Percentiles rank a stretch among this genome's conserved stretches.
Evolutionary conservation across 2,888 invertebrate species (phyloP).

Genomic region (Neoscelio sp.): DNA sequence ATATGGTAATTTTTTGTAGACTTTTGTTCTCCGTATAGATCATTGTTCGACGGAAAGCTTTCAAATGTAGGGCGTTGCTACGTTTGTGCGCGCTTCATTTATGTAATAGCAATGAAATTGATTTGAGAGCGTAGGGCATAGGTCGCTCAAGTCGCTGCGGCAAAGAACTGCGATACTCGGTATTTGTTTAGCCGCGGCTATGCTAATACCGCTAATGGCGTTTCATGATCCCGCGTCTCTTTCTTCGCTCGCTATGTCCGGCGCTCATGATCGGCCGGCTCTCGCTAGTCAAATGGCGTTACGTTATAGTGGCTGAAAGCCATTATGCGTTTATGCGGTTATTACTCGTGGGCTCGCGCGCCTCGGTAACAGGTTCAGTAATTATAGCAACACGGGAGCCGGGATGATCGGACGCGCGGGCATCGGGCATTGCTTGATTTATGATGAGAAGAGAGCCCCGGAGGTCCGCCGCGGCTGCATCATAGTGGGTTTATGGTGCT

Average conservation of each 20-base stretch:
- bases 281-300: conserved; percentile 18
- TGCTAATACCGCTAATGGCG: conserved; percentile 64
- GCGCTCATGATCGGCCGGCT: conserved; percentile 35
- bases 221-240: conserved; percentile 42
- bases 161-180: conserved; percentile 31
- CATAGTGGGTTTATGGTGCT: conserved; percentile 47
- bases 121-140: conserved; percentile 11
- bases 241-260: conserved; percentile 54
- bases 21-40: no score
- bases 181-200: conserved; percentile 37
- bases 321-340: conserved; percentile 65
- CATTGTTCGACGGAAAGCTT: conserved; percentile 44
- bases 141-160: conserved; percentile 36
- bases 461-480: conserved; percentile 23
- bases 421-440: conserved; percentile 62
- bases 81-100: conserved; percentile 32
- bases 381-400: conserved; percentile 53
- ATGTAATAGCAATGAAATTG: conserved; percentile 26
- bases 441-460: conserved; percentile 46
- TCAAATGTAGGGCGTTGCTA: conserved; percentile 39
- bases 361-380: conserved; percentile 45
- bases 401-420: conserved; percentile 21
- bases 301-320: conserved; percentile 49
- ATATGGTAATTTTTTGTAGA: no score
- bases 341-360: conserved; percentile 54